Base-by-base conservation (phyloP, 2,797 vertebrate species). In the Takifugu rubripes region DNA sequence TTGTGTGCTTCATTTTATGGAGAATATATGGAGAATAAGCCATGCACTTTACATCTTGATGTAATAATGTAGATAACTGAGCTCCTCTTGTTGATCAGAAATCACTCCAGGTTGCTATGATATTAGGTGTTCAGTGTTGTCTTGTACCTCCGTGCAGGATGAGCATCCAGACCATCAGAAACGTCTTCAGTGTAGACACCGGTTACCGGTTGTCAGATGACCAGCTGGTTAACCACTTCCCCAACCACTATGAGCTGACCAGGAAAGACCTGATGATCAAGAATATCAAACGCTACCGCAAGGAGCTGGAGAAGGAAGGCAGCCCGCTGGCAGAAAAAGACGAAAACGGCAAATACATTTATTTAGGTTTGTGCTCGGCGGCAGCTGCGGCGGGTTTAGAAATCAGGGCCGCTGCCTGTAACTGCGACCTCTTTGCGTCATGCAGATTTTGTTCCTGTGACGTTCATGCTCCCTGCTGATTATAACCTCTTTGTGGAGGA, bases 401-500 rank as follows among this genome's bases (percentile, higher is more conserved):
- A 15, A 14, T 11, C 8, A n/a, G 21, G 44, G 6, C 12, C n/a
- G 12, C 25, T 2, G 25, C 6, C n/a, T 29, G 15, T 2, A 2
- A 49, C 8, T 24, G 5, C 0, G 25, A 9, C 0, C 16, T 45
- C 0, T 31, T 0, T 56, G 42, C 14, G 43, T 49, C n/a, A 12
- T 54, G 15, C 85, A 99, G 97, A 99, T 89, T 99, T 99, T 26
- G 95, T 99, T 43, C 97, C 96, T 0, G 94, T 99, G 85, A 99
- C 97, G 11, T 98, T 97, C 74, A 98, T 99, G 97, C 95, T 99
- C 50, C 97, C 96, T 0, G 94, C 96, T 0, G 96, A 99, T 84
- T 99, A 99, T 52, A 99, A 98, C 70, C 91, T 99, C 67, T 99
- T 99, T 15, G 97, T 99, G 71, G 97, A 99, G 84, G 97, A 99